These are phyloP conservation scores for Andrena marginata DNA, from an alignment of 2,888 invertebrate species.

Conservation along the genomic window DNA sequence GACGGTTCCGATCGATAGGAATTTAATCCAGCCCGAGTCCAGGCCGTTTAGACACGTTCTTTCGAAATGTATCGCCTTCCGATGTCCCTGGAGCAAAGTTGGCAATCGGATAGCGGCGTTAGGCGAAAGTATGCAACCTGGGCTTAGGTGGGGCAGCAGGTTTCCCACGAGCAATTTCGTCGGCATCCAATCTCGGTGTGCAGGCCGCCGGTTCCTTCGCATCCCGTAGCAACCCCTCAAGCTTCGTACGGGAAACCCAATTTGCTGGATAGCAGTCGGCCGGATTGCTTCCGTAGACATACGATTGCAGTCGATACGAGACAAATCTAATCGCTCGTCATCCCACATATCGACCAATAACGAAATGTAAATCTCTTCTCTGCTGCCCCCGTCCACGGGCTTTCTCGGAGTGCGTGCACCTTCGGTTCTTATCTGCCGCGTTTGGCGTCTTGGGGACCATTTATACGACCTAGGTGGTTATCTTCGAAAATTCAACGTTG, in stretches of 20 bases:
- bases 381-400: background rate
- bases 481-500: too few relatives aligned
- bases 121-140: slow-evolving; percentile 77
- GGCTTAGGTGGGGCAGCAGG: slow-evolving; percentile 50
- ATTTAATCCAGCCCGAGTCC: slow-evolving; percentile 32
- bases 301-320: slow-evolving; percentile 64
- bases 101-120: slow-evolving; percentile 70
- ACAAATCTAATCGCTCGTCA: slow-evolving; percentile 68
- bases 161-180: slow-evolving; percentile 76
- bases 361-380: background rate
- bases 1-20: slow-evolving; percentile 9
- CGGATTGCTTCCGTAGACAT: slow-evolving; percentile 46
- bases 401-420: background rate
- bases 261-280: slow-evolving; percentile 70
- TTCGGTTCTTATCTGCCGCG: background rate
- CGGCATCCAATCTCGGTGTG: slow-evolving; percentile 78
- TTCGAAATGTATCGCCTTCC: slow-evolving; percentile 57
- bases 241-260: slow-evolving; percentile 70
- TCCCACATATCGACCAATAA: slow-evolving; percentile 43
- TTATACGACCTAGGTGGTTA: too few relatives aligned
- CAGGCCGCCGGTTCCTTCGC: slow-evolving; percentile 63
- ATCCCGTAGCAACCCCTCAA: slow-evolving; percentile 61
- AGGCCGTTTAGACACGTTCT: slow-evolving; percentile 30
- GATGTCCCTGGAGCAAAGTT: slow-evolving; percentile 59
- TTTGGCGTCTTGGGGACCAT: background rate